Conservation (phyloP, 2,797 vertebrate genomes). For the Furcifer pardalis region DNA sequence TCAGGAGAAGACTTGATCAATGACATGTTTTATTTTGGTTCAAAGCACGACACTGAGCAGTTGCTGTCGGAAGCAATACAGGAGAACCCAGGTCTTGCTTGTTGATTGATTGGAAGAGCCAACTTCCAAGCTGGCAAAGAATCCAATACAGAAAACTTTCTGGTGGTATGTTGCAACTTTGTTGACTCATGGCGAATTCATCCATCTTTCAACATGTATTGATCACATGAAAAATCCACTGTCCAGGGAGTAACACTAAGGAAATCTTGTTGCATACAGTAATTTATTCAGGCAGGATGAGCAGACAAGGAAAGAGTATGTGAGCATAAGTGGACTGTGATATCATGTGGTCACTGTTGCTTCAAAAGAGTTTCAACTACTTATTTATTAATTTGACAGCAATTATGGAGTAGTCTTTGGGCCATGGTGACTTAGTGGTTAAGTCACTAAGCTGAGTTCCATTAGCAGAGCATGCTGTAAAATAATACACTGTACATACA, state of each 20-base stretch:
- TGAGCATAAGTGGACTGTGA: neutral
- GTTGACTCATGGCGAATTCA: constrained; percentile 54
- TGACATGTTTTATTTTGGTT: constrained; percentile 61
- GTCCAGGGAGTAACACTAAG: neutral
- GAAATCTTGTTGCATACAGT: neutral
- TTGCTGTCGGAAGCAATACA: constrained; percentile 51
- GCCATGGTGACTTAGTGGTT: no score
- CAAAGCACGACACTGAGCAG: constrained; percentile 21
- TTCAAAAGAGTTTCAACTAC: constrained; percentile 24
- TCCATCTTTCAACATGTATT: constrained; percentile 58
- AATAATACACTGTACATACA: no score
- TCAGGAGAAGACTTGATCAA: constrained; percentile 52
- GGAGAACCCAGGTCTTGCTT: constrained; percentile 31
- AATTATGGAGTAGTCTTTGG: neutral
- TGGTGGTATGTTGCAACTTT: constrained; percentile 61
- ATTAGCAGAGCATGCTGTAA: no score
- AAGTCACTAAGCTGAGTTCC: no score
- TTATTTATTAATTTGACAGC: neutral
- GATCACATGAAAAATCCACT: constrained; percentile 34
- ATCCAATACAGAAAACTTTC: constrained; percentile 57
- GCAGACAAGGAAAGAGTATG: constrained; percentile 8
- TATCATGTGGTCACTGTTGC: neutral
- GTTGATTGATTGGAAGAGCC: constrained; percentile 63
- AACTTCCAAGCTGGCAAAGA: constrained; percentile 42
- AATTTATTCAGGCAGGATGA: constrained; percentile 46